Percentiles rank a stretch among this genome's conserved stretches.
These are phyloP conservation scores for Triops cancriformis DNA, from an alignment of 1,140 invertebrate genomes.

Conservation along the genomic window DNA sequence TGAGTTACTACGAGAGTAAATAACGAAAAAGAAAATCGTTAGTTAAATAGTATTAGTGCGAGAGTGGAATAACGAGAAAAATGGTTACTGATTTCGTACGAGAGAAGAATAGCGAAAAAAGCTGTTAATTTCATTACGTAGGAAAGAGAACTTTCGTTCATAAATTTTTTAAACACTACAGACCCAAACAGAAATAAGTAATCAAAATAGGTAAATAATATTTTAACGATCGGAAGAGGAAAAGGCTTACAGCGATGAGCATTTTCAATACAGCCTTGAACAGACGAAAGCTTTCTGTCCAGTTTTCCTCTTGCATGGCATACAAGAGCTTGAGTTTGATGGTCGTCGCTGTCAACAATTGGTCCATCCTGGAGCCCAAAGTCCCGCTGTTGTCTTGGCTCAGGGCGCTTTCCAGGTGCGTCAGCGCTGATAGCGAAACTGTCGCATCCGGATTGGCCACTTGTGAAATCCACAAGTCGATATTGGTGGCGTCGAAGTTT, in stretches of 20 bases:
- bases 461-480: slow-evolving; percentile 45
- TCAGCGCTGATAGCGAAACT: slow-evolving; percentile 54
- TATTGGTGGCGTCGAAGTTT: neutral
- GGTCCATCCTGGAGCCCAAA: neutral
- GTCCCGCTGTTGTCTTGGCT: neutral
- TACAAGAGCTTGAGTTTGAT: neutral
- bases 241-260: slow-evolving; percentile 21
- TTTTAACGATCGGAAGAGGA: too few relatives aligned
- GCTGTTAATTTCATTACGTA: too few relatives aligned
- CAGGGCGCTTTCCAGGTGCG: slow-evolving; percentile 43
- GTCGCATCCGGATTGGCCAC: slow-evolving; percentile 57
- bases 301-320: slow-evolving; percentile 18
- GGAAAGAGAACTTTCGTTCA: too few relatives aligned
- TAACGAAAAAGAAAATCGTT: too few relatives aligned
- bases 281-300: slow-evolving; percentile 22
- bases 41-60: too few relatives aligned
- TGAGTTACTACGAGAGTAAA: too few relatives aligned
- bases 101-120: too few relatives aligned
- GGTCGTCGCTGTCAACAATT: neutral
- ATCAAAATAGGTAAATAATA: too few relatives aligned
- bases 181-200: too few relatives aligned
- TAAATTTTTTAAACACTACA: too few relatives aligned
- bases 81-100: too few relatives aligned
- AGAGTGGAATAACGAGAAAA: too few relatives aligned
- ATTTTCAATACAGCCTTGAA: slow-evolving; percentile 25